Conservation (phyloP, 2,888 invertebrate species). For the Acrobasis consociella region DNA sequence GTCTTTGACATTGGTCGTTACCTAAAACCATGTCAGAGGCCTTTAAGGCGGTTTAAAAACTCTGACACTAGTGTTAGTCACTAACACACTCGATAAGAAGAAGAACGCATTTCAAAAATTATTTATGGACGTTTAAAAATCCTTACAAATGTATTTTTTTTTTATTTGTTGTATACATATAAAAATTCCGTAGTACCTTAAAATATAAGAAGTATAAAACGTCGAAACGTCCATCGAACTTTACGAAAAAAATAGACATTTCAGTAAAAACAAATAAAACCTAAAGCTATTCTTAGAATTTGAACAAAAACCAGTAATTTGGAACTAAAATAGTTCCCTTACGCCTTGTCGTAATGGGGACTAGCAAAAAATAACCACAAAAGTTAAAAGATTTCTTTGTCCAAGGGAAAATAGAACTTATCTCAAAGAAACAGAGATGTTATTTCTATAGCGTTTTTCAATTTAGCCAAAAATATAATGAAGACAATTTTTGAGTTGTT, state of each 20-base stretch:
- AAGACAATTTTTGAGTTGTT: not conserved
- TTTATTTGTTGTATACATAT: too few relatives aligned
- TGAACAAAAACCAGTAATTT: conserved; percentile 45
- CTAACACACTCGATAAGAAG: too few relatives aligned
- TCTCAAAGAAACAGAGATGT: not conserved
- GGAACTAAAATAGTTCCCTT: conserved; percentile 50
- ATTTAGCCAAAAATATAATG: not conserved
- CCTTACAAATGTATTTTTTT: too few relatives aligned
- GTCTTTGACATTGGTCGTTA: too few relatives aligned
- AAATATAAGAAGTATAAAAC: too few relatives aligned
- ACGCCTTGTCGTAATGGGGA: conserved; percentile 46
- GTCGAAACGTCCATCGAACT: too few relatives aligned
- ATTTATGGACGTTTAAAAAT: too few relatives aligned
- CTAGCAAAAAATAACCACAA: conserved; percentile 40
- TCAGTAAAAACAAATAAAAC: not conserved
- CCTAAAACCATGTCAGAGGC: too few relatives aligned
- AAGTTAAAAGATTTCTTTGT: not conserved
- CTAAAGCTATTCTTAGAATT: conserved; percentile 39
- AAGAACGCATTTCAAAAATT: too few relatives aligned
- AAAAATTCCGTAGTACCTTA: too few relatives aligned
- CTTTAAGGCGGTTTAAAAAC: too few relatives aligned
- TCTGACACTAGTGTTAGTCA: too few relatives aligned
- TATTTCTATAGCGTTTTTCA: not conserved
- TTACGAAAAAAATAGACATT: not conserved
- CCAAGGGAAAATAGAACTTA: not conserved